phyloP scores from a whole-genome alignment of 53 echinoderm and acorn worm species.

The Temnopleurus reevesii region DNA sequence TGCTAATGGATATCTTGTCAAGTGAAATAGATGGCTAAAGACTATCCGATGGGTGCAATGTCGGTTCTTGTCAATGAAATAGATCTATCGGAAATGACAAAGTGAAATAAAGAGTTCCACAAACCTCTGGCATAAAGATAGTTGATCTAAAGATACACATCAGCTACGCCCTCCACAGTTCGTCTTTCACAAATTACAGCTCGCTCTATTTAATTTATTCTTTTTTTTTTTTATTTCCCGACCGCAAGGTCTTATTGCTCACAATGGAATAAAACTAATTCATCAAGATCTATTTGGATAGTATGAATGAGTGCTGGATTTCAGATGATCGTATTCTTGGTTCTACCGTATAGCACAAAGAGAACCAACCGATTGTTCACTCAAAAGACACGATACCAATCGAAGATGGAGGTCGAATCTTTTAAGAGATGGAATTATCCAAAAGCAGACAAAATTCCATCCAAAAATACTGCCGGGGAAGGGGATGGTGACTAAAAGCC shows the following conservation, averaged over 20 bases:
- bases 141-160: neutral
- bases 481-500: neutral
- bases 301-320: neutral
- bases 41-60: neutral
- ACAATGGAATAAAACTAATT: neutral
- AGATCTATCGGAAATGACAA: neutral
- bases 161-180: no score
- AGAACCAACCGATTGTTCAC: neutral
- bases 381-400: neutral
- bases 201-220: neutral
- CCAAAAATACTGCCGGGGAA: neutral
- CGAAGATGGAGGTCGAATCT: neutral
- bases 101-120: neutral
- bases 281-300: neutral
- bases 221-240: neutral
- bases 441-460: neutral
- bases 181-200: no score
- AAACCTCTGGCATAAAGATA: neutral
- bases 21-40: neutral
- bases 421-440: neutral
- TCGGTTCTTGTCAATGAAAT: neutral
- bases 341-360: neutral
- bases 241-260: neutral
- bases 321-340: neutral
- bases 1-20: conserved; percentile 18